These are phyloP conservation scores for Pantherophis vulpinus DNA, from an alignment of 2,797 vertebrate species.

Conservation along the genomic window DNA sequence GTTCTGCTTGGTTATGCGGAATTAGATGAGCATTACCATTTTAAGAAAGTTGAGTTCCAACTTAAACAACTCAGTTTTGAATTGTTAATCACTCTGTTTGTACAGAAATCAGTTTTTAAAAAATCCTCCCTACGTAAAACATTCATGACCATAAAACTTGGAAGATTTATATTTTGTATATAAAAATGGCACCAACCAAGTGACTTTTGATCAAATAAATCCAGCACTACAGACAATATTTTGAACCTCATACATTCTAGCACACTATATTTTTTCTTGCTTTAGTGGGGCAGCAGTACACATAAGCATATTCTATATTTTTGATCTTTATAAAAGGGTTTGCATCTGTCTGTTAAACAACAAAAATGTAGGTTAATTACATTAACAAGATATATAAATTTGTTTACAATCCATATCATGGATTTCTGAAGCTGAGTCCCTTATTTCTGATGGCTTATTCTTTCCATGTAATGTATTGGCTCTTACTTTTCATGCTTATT, in stretches of 20 bases:
- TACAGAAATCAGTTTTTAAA: conserved; percentile 45
- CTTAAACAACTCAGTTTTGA: neutral
- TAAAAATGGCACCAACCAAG: conserved; percentile 36
- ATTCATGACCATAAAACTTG: conserved; percentile 46
- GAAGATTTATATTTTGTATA: conserved; percentile 43
- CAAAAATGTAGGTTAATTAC: neutral
- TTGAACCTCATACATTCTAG: neutral
- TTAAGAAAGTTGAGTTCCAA: neutral
- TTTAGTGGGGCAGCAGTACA: neutral
- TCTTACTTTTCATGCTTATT: neutral
- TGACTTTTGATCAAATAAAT: conserved; percentile 1
- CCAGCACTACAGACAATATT: conserved; percentile 32
- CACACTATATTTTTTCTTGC: neutral
- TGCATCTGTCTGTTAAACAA: neutral
- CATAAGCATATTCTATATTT: neutral
- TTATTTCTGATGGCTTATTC: neutral
- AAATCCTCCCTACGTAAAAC: conserved; percentile 46
- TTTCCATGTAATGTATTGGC: neutral
- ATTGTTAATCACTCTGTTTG: conserved; percentile 14
- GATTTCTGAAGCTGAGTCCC: neutral
- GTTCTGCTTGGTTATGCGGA: conserved; percentile 29
- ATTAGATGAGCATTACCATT: neutral
- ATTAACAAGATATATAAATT: neutral
- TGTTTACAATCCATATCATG: neutral
- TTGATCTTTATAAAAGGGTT: neutral